Evolutionary conservation across 2,888 invertebrate genomes (phyloP).

Genomic region (Dolomedes plantarius): DNA sequence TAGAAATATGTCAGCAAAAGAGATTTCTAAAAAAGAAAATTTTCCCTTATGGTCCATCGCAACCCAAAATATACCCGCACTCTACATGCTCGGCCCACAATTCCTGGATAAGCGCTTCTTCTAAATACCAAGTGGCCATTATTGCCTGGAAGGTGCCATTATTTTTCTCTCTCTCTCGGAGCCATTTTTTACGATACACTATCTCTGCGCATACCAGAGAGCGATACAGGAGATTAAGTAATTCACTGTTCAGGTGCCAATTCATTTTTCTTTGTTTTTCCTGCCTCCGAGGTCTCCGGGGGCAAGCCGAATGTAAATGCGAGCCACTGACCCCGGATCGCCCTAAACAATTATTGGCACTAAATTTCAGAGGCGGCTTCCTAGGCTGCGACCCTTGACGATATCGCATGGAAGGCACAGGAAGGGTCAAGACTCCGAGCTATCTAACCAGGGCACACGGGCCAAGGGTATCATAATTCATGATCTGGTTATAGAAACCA

Average conservation of each 20-base stretch:
- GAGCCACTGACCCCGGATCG: not conserved
- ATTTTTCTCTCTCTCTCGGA: not conserved
- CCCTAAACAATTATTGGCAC: slow-evolving; percentile 3
- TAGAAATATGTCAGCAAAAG: too few relatives aligned
- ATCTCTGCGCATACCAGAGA: not conserved
- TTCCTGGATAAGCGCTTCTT: too few relatives aligned
- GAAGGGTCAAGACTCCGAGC: not conserved
- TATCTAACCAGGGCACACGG: not conserved
- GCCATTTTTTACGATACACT: not conserved
- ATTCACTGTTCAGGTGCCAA: not conserved
- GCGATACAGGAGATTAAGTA: not conserved
- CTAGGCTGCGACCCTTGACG: not conserved
- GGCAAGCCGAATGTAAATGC: not conserved
- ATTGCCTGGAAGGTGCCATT: too few relatives aligned
- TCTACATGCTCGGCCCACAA: too few relatives aligned
- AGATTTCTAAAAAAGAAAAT: too few relatives aligned
- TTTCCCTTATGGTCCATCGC: too few relatives aligned
- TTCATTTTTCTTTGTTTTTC: not conserved
- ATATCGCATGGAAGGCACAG: not conserved
- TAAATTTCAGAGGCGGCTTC: slow-evolving; percentile 1
- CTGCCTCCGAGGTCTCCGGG: not conserved
- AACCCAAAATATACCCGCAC: too few relatives aligned
- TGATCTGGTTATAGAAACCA: not conserved
- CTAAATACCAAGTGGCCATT: too few relatives aligned
- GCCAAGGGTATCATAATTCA: slow-evolving; percentile 11